A percentile compares a stretch with the other conserved stretches of the same genome.
phyloP scores from a whole-genome alignment of 2,113 vertebrate genomes.

The Nannospalax galili region DNA sequence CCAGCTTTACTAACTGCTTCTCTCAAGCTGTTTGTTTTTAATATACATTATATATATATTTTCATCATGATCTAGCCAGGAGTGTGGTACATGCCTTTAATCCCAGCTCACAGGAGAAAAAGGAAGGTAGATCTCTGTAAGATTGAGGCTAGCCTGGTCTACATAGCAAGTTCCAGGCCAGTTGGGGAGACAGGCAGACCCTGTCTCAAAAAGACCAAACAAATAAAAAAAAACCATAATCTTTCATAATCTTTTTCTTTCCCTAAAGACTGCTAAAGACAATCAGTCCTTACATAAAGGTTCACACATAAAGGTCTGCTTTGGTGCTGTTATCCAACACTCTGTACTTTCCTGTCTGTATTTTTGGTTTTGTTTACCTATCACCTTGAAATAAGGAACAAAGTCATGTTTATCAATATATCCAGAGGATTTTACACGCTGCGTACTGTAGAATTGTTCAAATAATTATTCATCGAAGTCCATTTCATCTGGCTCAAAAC shows the following conservation, averaged over 20 bases:
- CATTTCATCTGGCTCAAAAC: slow-evolving; percentile 6
- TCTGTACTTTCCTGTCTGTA: background rate
- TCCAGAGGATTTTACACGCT: slow-evolving; percentile 31
- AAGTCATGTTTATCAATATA: background rate
- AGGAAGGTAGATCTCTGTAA: too few species aligned
- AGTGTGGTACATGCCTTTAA: too few species aligned
- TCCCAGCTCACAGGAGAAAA: too few species aligned
- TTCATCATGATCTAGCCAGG: too few species aligned
- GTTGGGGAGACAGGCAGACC: too few species aligned
- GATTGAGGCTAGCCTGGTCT: too few species aligned
- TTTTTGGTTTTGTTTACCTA: slow-evolving; percentile 10
- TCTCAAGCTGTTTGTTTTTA: slow-evolving; percentile 48
- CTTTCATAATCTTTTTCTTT: slow-evolving; percentile 27
- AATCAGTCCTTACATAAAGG: slow-evolving; percentile 31
- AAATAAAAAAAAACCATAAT: background rate
- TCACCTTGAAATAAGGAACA: slow-evolving; percentile 35
- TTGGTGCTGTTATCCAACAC: background rate
- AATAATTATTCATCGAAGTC: slow-evolving; percentile 38
- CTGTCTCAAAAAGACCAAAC: too few species aligned
- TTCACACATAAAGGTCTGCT: slow-evolving; percentile 40
- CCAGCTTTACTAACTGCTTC: slow-evolving; percentile 26
- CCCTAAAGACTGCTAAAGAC: slow-evolving; percentile 4
- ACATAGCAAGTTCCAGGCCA: too few species aligned
- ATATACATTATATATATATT: background rate
- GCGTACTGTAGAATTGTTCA: background rate